A percentile compares a stretch with the other conserved stretches of the same genome.
Conservation (phyloP, 1,140 invertebrate genomes). For the Drosophila tani region DNA sequence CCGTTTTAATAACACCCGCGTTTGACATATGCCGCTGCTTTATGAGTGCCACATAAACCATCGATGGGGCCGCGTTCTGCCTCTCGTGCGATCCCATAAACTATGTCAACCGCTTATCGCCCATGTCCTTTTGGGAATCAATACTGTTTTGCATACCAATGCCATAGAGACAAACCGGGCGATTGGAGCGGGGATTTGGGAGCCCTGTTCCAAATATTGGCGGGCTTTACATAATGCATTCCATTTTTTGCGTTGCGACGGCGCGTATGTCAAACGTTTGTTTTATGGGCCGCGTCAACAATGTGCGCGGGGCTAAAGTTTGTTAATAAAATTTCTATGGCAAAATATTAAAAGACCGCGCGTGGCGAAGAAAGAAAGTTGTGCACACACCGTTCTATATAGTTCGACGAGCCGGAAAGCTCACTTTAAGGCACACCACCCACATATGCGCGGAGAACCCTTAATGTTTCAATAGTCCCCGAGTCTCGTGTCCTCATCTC, state of each 20-base stretch:
- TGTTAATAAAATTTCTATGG: slow-evolving; percentile 74
- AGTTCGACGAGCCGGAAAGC: slow-evolving; percentile 28
- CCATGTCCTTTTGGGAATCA: slow-evolving; percentile 68
- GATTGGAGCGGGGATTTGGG: slow-evolving; percentile 19
- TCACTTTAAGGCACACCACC: slow-evolving; percentile 51
- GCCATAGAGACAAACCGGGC: slow-evolving; percentile 56
- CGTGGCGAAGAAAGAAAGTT: slow-evolving; percentile 19
- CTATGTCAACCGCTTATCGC: slow-evolving; percentile 75
- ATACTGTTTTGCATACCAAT: slow-evolving; percentile 81
- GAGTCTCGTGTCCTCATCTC: slow-evolving; percentile 39
- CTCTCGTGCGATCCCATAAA: slow-evolving; percentile 64
- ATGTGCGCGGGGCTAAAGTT: slow-evolving; percentile 56
- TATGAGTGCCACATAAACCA: slow-evolving; percentile 52
- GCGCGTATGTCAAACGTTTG: slow-evolving; percentile 72
- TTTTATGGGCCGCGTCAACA: slow-evolving; percentile 71
- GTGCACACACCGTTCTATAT: slow-evolving; percentile 26
- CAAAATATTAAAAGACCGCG: slow-evolving; percentile 62
- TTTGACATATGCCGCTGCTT: slow-evolving; percentile 46
- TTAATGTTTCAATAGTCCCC: slow-evolving; percentile 79
- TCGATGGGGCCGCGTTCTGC: slow-evolving; percentile 34
- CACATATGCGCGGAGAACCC: slow-evolving; percentile 33
- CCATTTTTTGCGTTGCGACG: slow-evolving; percentile 25
- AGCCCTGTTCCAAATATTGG: slow-evolving; percentile 42
- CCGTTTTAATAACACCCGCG: slow-evolving; percentile 40
- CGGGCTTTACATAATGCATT: slow-evolving; percentile 43